Percentiles rank a stretch among this genome's conserved stretches.
phyloP scores from a whole-genome alignment of 2,113 vertebrate genomes.

The Burhinus oedicnemus region DNA sequence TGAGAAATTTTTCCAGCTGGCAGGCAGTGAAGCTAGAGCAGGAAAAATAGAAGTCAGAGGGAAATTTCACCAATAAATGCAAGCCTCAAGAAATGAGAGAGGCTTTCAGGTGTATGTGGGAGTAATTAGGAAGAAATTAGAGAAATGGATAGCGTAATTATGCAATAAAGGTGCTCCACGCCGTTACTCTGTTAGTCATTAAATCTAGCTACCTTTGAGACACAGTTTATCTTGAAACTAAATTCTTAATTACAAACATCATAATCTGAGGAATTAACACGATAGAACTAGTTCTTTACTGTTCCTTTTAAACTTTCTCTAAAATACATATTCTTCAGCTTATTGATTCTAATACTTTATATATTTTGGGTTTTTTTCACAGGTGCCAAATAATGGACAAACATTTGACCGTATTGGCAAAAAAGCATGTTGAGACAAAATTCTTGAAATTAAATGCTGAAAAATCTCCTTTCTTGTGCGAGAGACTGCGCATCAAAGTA shows the following conservation, averaged over 20 bases:
- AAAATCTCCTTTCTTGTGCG: constrained; percentile 94
- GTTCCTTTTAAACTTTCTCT: not conserved
- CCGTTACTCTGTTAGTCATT: not conserved
- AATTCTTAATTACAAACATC: not conserved
- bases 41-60: not conserved
- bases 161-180: not conserved
- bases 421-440: constrained; percentile 96
- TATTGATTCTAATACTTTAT: not conserved
- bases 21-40: not conserved
- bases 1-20: not conserved
- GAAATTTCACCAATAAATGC: not conserved
- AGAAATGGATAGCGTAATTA: not conserved
- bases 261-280: not conserved
- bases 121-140: constrained; percentile 9
- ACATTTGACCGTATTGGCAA: constrained; percentile 88
- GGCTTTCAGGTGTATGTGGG: not conserved
- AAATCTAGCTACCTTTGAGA: not conserved
- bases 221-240: not conserved
- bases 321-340: not conserved
- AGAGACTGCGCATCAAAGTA: constrained; percentile 91
- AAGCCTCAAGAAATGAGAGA: not conserved
- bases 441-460: constrained; percentile 96
- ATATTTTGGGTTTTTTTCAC: not conserved
- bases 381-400: constrained; percentile 97
- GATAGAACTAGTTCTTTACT: not conserved